These are phyloP conservation scores for Falco cherrug DNA, from an alignment of 2,797 vertebrate species.

Conservation along the genomic window DNA sequence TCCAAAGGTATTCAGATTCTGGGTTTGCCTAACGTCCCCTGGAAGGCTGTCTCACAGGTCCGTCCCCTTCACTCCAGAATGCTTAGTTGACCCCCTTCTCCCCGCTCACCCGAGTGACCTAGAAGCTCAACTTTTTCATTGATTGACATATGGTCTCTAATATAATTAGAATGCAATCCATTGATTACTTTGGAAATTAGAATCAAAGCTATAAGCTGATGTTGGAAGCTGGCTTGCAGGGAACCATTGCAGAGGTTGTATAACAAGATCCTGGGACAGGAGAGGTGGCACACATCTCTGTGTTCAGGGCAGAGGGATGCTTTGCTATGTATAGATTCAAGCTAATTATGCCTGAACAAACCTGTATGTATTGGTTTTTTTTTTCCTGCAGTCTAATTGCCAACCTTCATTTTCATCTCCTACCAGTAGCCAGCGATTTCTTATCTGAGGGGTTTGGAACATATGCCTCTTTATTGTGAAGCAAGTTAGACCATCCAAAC, in stretches of 20 bases:
- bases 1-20: background rate
- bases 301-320: background rate
- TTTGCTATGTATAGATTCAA: background rate
- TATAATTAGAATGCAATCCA: background rate
- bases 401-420: background rate
- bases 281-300: background rate
- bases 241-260: background rate
- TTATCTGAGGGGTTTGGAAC: background rate
- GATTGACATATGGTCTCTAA: background rate
- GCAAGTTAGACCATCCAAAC: background rate
- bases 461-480: background rate
- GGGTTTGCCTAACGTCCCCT: background rate
- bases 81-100: background rate
- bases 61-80: background rate
- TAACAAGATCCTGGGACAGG: constrained; percentile 1
- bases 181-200: background rate
- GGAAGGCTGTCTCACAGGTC: background rate
- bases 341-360: background rate
- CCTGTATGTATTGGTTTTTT: background rate
- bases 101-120: background rate
- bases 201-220: background rate
- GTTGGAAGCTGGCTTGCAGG: background rate
- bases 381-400: background rate
- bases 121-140: background rate
- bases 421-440: background rate